Percentiles rank a stretch among this genome's conserved stretches.
Conservation (phyloP, 2,888 invertebrate genomes). For the Tipula lateralis region DNA sequence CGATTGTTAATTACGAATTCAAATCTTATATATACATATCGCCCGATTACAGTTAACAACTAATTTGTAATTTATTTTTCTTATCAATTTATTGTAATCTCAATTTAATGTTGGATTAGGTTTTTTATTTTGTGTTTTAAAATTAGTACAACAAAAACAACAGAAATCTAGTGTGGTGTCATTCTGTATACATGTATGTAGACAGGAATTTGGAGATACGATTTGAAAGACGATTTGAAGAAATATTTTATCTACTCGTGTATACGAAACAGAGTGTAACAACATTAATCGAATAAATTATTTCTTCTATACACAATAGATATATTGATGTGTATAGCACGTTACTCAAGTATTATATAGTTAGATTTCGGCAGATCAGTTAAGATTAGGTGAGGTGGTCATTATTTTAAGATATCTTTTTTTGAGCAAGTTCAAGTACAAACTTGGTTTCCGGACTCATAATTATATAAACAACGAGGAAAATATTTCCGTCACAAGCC, state of each 20-base stretch:
- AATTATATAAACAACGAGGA: no score
- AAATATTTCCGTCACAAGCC: no score
- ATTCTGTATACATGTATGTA: no score
- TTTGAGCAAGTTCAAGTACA: no score
- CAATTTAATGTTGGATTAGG: neutral
- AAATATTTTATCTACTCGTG: neutral
- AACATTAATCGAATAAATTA: neutral
- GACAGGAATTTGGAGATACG: neutral
- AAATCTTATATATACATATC: neutral
- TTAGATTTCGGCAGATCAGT: no score
- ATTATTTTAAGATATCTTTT: no score
- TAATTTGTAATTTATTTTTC: conserved; percentile 14
- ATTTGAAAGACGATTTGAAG: neutral
- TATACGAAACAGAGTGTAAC: neutral
- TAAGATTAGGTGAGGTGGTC: no score
- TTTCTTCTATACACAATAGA: neutral
- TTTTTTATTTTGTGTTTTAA: neutral
- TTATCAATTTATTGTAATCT: neutral
- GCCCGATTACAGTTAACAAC: neutral
- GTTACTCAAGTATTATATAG: no score
- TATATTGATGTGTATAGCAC: neutral
- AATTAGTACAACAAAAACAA: neutral
- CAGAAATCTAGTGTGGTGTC: neutral
- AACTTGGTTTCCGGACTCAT: no score
- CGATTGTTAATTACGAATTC: neutral